These are phyloP conservation scores for Piscicola geometra DNA, from an alignment of 2,888 invertebrate genomes.

Conservation along the genomic window DNA sequence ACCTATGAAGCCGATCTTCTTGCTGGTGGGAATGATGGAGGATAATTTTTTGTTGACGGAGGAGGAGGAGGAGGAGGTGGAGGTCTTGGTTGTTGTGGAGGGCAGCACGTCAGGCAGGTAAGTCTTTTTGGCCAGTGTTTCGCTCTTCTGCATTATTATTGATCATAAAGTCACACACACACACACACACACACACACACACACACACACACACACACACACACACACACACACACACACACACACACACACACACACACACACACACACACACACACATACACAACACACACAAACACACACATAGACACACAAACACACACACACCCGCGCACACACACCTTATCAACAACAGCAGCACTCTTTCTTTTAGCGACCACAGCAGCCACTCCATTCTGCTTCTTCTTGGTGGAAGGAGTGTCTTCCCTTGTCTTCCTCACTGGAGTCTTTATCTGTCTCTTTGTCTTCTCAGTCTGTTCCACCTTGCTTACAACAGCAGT, in stretches of 20 bases:
- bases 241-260: too few species aligned
- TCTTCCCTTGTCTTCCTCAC: neutral
- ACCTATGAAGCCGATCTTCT: conserved; percentile 30
- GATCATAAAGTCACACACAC: too few species aligned
- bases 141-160: too few species aligned
- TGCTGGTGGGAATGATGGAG: conserved; percentile 19
- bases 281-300: too few species aligned
- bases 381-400: neutral
- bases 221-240: too few species aligned
- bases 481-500: neutral
- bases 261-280: too few species aligned
- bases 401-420: neutral
- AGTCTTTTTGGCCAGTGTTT: too few species aligned
- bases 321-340: too few species aligned
- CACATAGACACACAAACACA: too few species aligned
- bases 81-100: neutral
- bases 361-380: neutral
- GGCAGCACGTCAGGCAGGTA: conserved; percentile 26
- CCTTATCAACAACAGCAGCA: neutral
- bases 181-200: too few species aligned
- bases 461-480: neutral
- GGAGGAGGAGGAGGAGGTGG: neutral
- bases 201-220: too few species aligned
- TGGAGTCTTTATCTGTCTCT: conserved; percentile 6
- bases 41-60: neutral